These are phyloP conservation scores for Dromococcyx pavoninus DNA, from an alignment of 2,797 vertebrate species.

Conservation along the genomic window DNA sequence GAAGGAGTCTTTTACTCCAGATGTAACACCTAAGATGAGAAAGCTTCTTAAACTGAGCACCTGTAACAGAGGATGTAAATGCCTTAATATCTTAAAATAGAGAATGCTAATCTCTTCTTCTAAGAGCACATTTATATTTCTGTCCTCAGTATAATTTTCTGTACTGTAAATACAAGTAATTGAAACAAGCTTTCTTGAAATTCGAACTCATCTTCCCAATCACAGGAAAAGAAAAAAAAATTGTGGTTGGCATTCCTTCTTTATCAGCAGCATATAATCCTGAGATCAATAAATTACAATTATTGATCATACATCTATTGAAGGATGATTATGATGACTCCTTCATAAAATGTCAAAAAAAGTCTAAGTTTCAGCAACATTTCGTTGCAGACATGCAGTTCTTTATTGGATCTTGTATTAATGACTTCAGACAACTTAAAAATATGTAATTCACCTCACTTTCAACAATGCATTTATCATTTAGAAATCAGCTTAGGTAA, in stretches of 20 bases:
- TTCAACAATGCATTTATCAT: background rate
- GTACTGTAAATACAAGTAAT: background rate
- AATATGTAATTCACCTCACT: background rate
- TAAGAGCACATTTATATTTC: background rate
- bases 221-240: background rate
- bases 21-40: background rate
- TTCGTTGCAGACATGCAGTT: background rate
- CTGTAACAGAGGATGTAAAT: background rate
- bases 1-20: background rate
- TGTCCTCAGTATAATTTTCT: background rate
- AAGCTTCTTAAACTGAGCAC: background rate
- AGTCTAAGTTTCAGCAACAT: background rate
- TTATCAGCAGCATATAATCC: background rate
- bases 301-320: background rate
- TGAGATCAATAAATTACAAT: background rate
- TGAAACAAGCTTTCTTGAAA: background rate
- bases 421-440: background rate
- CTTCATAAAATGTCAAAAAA: background rate
- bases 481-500: background rate
- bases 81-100: background rate
- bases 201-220: background rate
- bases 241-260: fast-evolving
- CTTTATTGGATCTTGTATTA: background rate
- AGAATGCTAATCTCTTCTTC: background rate
- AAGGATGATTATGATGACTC: background rate